Evolutionary conservation across 2,888 invertebrate genomes (phyloP).

Genomic region (Proisotoma minuta): DNA sequence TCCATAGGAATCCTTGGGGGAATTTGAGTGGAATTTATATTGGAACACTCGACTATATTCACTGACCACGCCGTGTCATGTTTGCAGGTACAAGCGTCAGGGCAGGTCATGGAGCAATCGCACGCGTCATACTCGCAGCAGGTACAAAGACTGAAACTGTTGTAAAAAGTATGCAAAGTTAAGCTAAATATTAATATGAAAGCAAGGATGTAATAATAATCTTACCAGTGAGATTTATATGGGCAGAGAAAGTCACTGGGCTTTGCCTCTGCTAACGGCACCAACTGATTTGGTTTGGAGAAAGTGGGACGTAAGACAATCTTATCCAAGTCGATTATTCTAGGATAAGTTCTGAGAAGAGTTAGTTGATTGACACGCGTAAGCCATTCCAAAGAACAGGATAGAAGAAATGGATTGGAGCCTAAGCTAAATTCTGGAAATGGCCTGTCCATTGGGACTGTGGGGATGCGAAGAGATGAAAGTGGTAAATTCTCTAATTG

Average conservation of each 20-base stretch:
- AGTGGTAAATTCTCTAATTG: constrained; percentile 82
- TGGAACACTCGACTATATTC: constrained; percentile 85
- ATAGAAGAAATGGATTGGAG: constrained; percentile 88
- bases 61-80: constrained; percentile 90
- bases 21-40: constrained; percentile 55
- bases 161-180: no score
- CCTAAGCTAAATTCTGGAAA: constrained; percentile 87
- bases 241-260: constrained; percentile 86
- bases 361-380: constrained; percentile 81
- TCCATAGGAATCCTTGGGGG: constrained; percentile 85
- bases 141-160: constrained; percentile 88
- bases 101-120: constrained; percentile 96
- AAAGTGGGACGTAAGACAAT: constrained; percentile 82
- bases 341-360: constrained; percentile 75
- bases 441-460: constrained; percentile 64
- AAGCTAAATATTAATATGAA: no score
- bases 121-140: constrained; percentile 96
- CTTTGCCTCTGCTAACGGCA: constrained; percentile 65
- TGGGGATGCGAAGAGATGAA: constrained; percentile 69
- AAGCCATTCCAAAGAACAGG: constrained; percentile 93
- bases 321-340: constrained; percentile 81
- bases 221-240: constrained; percentile 87
- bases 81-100: constrained; percentile 87
- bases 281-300: constrained; percentile 73
- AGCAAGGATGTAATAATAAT: no score